phyloP scores from a whole-genome alignment of 2,888 invertebrate genomes.

The Encarsia formosa region DNA sequence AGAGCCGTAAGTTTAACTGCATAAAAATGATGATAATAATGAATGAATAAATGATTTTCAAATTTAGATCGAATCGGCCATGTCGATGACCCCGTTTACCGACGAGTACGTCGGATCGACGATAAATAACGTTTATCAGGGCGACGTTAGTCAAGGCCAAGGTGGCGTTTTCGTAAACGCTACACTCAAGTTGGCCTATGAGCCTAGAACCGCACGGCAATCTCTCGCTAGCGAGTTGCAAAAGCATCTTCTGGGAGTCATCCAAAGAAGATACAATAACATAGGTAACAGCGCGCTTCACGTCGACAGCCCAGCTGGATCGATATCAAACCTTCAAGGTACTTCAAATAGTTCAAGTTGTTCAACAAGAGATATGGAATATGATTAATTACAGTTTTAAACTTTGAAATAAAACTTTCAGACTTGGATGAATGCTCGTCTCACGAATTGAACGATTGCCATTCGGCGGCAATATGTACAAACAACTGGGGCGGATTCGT shows the following conservation, averaged over 20 bases:
- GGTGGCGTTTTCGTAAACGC: slow-evolving; percentile 81
- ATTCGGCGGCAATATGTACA: slow-evolving; percentile 69
- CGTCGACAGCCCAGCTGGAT: slow-evolving; percentile 77
- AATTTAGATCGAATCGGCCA: slow-evolving; percentile 79
- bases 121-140: slow-evolving; percentile 74
- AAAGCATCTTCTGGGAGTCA: slow-evolving; percentile 77
- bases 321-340: slow-evolving; percentile 72
- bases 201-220: slow-evolving; percentile 53
- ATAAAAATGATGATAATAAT: no score
- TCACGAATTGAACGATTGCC: slow-evolving; percentile 80
- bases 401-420: no score
- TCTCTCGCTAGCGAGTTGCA: slow-evolving; percentile 73
- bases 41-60: slow-evolving; percentile 6
- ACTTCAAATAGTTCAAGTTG: slow-evolving; percentile 22
- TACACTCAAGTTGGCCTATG: slow-evolving; percentile 65
- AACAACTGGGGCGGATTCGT: slow-evolving; percentile 82
- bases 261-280: slow-evolving; percentile 79
- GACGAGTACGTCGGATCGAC: slow-evolving; percentile 79
- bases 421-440: slow-evolving; percentile 86
- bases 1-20: slow-evolving; percentile 77
- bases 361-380: no score
- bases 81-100: slow-evolving; percentile 88
- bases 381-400: no score
- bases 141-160: slow-evolving; percentile 64
- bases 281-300: slow-evolving; percentile 82